Percentiles rank a stretch among this genome's conserved stretches.
These are phyloP conservation scores for Corythornis cristatus DNA, from an alignment of 2,113 vertebrate species.

Conservation along the genomic window DNA sequence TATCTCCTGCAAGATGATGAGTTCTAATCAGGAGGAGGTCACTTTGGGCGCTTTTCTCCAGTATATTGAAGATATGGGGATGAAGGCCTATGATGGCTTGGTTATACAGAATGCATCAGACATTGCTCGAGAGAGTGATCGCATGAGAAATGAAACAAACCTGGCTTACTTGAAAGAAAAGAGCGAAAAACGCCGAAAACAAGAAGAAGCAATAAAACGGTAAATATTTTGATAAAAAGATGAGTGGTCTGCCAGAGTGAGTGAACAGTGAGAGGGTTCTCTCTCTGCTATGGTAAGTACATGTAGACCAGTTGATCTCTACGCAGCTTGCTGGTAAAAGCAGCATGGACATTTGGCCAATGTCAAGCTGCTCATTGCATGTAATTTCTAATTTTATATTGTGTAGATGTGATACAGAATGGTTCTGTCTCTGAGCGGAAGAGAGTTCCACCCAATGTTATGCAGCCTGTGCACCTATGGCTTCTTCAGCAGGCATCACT, in stretches of 20 bases:
- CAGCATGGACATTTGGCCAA: rapidly evolving
- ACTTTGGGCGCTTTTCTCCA: slow-evolving; percentile 89
- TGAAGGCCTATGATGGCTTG: slow-evolving; percentile 92
- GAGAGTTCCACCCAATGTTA: not conserved
- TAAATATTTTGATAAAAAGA: slow-evolving; percentile 59
- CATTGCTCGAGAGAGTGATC: slow-evolving; percentile 95
- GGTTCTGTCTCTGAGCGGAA: not conserved
- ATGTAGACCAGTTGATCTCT: not conserved
- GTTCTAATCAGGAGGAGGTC: slow-evolving; percentile 88
- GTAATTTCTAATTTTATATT: rapidly evolving
- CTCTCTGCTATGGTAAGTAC: not conserved
- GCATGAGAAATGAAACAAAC: slow-evolving; percentile 92
- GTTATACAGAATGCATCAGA: slow-evolving; percentile 98
- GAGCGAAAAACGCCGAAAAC: slow-evolving; percentile 90
- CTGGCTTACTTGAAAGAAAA: slow-evolving; percentile 94
- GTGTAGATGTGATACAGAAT: not conserved
- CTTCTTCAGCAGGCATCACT: not conserved
- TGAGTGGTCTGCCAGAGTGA: not conserved
- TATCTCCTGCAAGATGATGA: slow-evolving; percentile 92
- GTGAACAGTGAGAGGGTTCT: not conserved
- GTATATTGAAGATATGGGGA: slow-evolving; percentile 93
- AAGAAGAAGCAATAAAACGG: slow-evolving; percentile 95
- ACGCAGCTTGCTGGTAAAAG: not conserved
- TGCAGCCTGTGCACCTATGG: not conserved
- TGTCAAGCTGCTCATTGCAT: not conserved